These are phyloP conservation scores for Allophyes oxyacanthae DNA, from an alignment of 2,888 invertebrate species.

Conservation along the genomic window DNA sequence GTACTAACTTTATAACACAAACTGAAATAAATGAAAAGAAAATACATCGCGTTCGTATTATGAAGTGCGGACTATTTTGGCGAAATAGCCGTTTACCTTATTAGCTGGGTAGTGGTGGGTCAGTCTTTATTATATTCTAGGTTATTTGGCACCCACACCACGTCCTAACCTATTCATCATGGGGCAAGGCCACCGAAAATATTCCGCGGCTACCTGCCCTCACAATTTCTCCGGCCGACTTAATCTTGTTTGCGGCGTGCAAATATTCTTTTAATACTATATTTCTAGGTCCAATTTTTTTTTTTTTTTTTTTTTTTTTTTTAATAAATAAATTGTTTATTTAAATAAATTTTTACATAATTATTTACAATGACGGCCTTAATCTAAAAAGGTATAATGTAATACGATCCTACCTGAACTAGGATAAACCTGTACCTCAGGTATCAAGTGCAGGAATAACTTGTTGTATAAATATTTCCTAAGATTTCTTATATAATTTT, in stretches of 20 bases:
- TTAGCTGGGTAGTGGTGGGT: slow-evolving; percentile 52
- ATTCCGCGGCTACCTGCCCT: slow-evolving; percentile 65
- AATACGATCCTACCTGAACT: no score
- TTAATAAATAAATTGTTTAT: no score
- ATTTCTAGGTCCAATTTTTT: slow-evolving; percentile 44
- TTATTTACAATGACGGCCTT: no score
- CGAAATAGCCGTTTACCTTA: slow-evolving; percentile 54
- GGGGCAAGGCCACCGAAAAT: slow-evolving; percentile 62
- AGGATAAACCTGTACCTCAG: no score
- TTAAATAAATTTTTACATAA: no score
- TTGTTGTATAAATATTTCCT: no score
- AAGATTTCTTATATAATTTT: no score
- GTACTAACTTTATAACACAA: no score
- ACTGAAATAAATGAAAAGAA: slow-evolving; percentile 7
- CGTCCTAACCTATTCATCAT: slow-evolving; percentile 75
- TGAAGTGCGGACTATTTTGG: slow-evolving; percentile 47
- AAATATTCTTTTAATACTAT: slow-evolving; percentile 62
- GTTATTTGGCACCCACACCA: slow-evolving; percentile 64
- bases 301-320: no score
- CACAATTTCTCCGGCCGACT: slow-evolving; percentile 65
- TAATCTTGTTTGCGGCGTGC: slow-evolving; percentile 68
- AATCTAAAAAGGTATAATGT: no score
- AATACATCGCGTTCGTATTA: slow-evolving; percentile 20
- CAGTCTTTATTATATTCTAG: slow-evolving; percentile 46
- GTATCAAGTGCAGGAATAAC: no score